phyloP scores from a whole-genome alignment of 2,113 vertebrate species.

The Sinocyclocheilus maitianheensis region DNA sequence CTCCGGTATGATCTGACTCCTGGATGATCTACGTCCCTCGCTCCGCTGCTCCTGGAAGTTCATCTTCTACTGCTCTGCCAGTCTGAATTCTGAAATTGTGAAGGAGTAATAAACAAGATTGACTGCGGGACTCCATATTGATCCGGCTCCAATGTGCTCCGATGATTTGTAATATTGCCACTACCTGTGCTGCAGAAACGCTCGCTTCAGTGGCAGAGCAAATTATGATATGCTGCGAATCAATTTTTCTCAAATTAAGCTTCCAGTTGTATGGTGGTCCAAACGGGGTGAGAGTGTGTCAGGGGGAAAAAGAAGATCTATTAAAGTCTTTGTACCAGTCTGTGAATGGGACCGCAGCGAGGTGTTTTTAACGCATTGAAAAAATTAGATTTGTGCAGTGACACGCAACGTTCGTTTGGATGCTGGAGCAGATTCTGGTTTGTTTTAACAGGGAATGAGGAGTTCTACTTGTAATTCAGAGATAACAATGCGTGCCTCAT shows the following conservation, averaged over 20 bases:
- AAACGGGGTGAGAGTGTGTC: not conserved
- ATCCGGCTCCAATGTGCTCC: conserved; percentile 61
- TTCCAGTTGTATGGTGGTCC: conserved; percentile 54
- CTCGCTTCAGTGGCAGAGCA: conserved; percentile 56
- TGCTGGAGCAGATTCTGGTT: conserved; percentile 16
- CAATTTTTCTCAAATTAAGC: conserved; percentile 63
- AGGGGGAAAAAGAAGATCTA: conserved; percentile 23
- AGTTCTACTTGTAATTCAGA: conserved; percentile 48
- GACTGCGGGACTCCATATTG: conserved; percentile 66
- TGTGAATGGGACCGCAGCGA: conserved; percentile 13
- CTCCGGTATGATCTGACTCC: conserved; percentile 21
- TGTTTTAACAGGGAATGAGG: conserved; percentile 46
- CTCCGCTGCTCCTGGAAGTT: conserved; percentile 59
- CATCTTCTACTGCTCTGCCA: conserved; percentile 56
- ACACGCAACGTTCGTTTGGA: conserved; percentile 28
- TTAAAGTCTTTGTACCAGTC: conserved; percentile 39
- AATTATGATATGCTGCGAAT: conserved; percentile 65
- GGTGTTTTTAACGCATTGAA: not conserved
- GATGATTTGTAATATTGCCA: conserved; percentile 66
- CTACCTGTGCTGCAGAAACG: conserved; percentile 40
- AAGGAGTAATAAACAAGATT: conserved; percentile 72
- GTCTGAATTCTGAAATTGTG: conserved; percentile 70
- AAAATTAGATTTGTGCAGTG: conserved; percentile 48
- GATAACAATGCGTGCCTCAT: conserved; percentile 47
- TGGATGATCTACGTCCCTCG: conserved; percentile 61